Percentiles rank a stretch among this genome's conserved stretches.
phyloP scores from a whole-genome alignment of 2,888 invertebrate species.

The Allacma fusca region DNA sequence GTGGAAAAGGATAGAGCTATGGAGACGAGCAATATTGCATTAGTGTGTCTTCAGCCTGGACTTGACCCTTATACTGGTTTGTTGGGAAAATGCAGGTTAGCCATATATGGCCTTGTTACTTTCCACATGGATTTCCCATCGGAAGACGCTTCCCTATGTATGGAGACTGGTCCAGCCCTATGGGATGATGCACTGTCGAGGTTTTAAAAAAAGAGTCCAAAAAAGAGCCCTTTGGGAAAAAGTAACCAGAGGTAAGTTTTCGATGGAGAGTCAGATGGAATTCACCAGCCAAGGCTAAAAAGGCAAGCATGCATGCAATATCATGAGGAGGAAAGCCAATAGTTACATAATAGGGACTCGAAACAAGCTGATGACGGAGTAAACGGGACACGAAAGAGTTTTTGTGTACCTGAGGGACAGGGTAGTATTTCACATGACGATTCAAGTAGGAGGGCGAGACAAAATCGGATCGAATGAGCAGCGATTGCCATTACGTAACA shows the following conservation, averaged over 20 bases:
- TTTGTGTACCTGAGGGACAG: slow-evolving; percentile 35
- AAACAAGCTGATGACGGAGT: slow-evolving; percentile 29
- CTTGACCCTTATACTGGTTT: slow-evolving; percentile 12
- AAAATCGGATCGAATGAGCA: slow-evolving; percentile 43
- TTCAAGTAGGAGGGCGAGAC: slow-evolving; percentile 38
- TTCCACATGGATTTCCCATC: neutral
- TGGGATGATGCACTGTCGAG: neutral
- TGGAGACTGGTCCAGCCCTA: too few relatives aligned
- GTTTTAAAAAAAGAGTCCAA: neutral
- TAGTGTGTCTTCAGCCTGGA: neutral
- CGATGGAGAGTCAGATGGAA: slow-evolving; percentile 16
- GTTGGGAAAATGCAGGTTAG: slow-evolving; percentile 8
- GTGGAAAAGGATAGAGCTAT: neutral
- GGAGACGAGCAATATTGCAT: neutral
- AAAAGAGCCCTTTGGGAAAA: slow-evolving; percentile 32
- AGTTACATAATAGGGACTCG: neutral
- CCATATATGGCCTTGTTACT: slow-evolving; percentile 14
- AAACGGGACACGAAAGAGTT: slow-evolving; percentile 32
- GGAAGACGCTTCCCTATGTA: too few relatives aligned
- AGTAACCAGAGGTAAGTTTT: slow-evolving; percentile 31
- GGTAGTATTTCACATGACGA: slow-evolving; percentile 32
- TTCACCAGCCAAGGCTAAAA: slow-evolving; percentile 30
- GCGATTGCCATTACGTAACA: slow-evolving; percentile 41
- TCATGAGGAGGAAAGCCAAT: slow-evolving; percentile 1
- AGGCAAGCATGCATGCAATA: slow-evolving; percentile 31